These are phyloP conservation scores for Himalopsyche japonica DNA, from an alignment of 2,888 invertebrate genomes.

Conservation along the genomic window DNA sequence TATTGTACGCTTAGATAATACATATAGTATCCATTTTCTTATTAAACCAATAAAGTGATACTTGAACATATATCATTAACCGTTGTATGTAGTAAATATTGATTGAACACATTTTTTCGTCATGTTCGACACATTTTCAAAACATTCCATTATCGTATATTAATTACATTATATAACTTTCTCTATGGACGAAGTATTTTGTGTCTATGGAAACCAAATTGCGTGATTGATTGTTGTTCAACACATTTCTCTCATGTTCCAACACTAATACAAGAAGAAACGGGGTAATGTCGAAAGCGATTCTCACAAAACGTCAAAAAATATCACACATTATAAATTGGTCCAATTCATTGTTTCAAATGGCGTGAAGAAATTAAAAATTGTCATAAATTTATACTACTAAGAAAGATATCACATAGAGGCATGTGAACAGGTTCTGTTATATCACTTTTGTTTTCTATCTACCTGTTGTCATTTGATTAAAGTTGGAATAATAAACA, in stretches of 20 bases:
- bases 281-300: neutral
- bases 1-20: too few species aligned
- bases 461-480: neutral
- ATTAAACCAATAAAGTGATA: too few species aligned
- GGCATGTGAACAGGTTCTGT: neutral
- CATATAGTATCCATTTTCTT: too few species aligned
- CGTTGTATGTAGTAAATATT: too few species aligned
- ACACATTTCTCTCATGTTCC: neutral
- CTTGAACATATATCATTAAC: too few species aligned
- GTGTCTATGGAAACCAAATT: neutral
- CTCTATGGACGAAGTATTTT: too few species aligned
- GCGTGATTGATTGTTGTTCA: neutral
- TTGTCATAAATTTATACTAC: neutral
- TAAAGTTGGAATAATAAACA: neutral
- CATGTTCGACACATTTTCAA: too few species aligned
- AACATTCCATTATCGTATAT: too few species aligned
- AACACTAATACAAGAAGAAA: neutral
- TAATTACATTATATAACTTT: too few species aligned
- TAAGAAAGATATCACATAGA: neutral
- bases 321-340: neutral
- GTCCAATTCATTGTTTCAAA: neutral
- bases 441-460: neutral
- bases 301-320: neutral
- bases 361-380: neutral
- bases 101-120: too few species aligned